Evolutionary conservation across 2,888 invertebrate species (phyloP).

Genomic region (Calameuta pallipes): DNA sequence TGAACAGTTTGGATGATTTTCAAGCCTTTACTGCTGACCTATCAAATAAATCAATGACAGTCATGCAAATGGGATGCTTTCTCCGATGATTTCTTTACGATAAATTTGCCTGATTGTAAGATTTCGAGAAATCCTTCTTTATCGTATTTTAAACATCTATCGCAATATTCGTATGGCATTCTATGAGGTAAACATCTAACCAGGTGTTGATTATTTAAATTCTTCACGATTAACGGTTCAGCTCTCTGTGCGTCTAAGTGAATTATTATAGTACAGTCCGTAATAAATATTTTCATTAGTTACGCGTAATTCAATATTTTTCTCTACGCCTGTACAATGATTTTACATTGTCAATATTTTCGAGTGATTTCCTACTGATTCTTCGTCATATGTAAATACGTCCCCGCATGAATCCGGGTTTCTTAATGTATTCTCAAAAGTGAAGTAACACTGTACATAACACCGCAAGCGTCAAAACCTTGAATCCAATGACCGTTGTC

Average conservation of each 20-base stretch:
- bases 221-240: background rate
- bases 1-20: slow-evolving; percentile 89
- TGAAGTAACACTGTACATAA: background rate
- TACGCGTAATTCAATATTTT: background rate
- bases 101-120: background rate
- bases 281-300: background rate
- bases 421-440: background rate
- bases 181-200: background rate
- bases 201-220: background rate
- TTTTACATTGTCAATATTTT: too few relatives aligned
- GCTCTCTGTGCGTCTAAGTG: background rate
- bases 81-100: background rate
- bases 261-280: background rate
- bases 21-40: slow-evolving; percentile 90
- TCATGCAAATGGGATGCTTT: slow-evolving; percentile 1
- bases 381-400: background rate
- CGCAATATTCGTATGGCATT: background rate
- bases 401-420: background rate
- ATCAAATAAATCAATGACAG: slow-evolving; percentile 30
- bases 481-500: background rate
- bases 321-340: too few relatives aligned
- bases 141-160: background rate
- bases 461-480: background rate
- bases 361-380: background rate
- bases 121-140: background rate